Percentiles rank a stretch among this genome's conserved stretches.
Conservation (phyloP, 2,113 vertebrate genomes). For the Sturnira hondurensis region DNA sequence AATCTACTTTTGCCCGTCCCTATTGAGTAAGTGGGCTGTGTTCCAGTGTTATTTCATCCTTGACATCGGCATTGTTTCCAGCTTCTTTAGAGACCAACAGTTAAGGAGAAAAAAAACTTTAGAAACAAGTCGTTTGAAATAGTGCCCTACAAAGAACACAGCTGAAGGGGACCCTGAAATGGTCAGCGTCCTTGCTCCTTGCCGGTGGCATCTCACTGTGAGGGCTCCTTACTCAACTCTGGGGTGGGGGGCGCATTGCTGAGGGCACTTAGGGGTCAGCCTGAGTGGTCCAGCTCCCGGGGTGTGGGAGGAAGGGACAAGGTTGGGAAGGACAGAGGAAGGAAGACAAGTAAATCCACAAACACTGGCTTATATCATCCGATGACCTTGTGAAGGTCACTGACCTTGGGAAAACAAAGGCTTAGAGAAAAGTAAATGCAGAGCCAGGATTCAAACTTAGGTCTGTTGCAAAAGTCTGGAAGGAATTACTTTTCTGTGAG, state of each 20-base stretch:
- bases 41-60: neutral
- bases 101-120: neutral
- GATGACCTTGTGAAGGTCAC: neutral
- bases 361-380: neutral
- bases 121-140: neutral
- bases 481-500: neutral
- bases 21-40: neutral
- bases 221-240: neutral
- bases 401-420: neutral
- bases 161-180: neutral
- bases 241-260: neutral
- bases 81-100: neutral
- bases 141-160: neutral
- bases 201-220: neutral
- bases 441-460: neutral
- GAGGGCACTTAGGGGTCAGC: neutral
- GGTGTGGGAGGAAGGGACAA: neutral
- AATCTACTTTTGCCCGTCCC: neutral
- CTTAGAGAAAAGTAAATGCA: neutral
- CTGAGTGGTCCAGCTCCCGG: neutral
- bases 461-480: neutral
- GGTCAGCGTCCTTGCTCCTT: neutral
- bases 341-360: neutral
- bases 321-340: neutral
- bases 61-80: neutral